Base-by-base conservation (phyloP, 2,797 vertebrate genomes). In the Poecile montanus region DNA sequence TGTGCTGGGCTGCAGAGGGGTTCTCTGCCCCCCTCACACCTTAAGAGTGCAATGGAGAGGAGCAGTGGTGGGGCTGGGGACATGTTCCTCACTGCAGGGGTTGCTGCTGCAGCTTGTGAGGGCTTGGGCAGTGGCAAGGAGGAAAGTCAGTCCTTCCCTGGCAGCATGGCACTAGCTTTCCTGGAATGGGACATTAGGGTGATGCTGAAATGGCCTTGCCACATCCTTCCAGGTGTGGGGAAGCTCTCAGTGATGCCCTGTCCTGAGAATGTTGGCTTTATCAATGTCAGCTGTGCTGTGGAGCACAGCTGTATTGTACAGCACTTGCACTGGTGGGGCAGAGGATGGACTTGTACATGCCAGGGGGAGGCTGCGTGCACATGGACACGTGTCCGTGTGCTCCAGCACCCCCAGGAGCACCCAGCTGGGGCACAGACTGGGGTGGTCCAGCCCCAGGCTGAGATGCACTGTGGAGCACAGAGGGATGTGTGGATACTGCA, bases 11-110 rank as follows among this genome's bases (percentile, higher is more conserved):
- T 89, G 63, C 11, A 3, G 32, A 68, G 34, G n/a, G 9, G 23
- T 30, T 34, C 34, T 34, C 34, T 18, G 7, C 2, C 7, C 22
- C 23, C 32, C 1, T 0, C 2, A 1, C 0, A 2, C 27, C 4
- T 5, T 38, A 38, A 42, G 32, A 48, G 9, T 44, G 44, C 22
- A 29, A 54, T 13, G 54, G 45, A 53, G 11, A 29, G 53, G 30
- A 67, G 27, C 2, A 1, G 12, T 58, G 51, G 10, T 51, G 40
- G 38, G 34, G 21, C 38, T 67, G 54, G 4, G 72, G 32, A 45
- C 3, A 6, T 0, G 4, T 65, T 44, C 22, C 40, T 79, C 60
- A 42, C 29, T 20, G 3, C 34, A 63, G 47, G 4, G 22, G 5
- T 76, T 78, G 48, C 68, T 76, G 70, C 4, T 3, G 51, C 47